Evolutionary conservation across 37 sponge, comb jelly and placozoan genomes (phyloP).

Genomic region (Agelas oroides): DNA sequence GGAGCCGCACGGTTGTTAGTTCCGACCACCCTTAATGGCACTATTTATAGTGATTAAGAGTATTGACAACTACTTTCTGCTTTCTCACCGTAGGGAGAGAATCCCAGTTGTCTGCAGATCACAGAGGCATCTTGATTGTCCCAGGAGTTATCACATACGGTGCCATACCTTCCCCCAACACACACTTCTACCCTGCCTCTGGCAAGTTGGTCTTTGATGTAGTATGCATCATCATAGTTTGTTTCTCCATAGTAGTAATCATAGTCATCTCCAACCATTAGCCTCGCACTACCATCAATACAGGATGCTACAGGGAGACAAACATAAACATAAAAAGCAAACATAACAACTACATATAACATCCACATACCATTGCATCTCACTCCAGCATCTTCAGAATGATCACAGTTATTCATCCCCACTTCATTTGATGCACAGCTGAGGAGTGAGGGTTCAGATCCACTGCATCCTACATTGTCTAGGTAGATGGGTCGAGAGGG

Average conservation of each 20-base stretch:
- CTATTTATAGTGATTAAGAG: too few relatives aligned
- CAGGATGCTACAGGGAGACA: conserved; percentile 1
- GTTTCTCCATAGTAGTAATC: conserved; percentile 18
- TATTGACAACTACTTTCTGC: too few relatives aligned
- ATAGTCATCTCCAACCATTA: conserved; percentile 4
- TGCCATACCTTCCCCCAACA: not conserved
- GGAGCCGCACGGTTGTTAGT: too few relatives aligned
- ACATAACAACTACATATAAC: not conserved
- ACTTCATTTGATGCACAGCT: not conserved
- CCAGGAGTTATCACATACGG: conserved; percentile 7
- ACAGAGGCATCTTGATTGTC: not conserved
- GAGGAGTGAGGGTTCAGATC: conserved; percentile 8
- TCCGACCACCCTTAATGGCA: too few relatives aligned
- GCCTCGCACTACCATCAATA: conserved; percentile 17
- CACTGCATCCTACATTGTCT: conserved; percentile 21
- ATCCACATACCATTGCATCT: not conserved
- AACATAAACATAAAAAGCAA: not conserved
- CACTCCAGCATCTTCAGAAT: conserved; percentile 5
- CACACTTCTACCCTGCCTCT: conserved; percentile 6
- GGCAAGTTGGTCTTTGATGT: conserved; percentile 4
- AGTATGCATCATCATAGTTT: conserved; percentile 19
- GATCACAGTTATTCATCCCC: not conserved
- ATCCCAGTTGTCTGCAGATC: conserved; percentile 12
- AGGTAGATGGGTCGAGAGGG: not conserved
- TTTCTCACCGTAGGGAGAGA: not conserved